phyloP scores from a whole-genome alignment of 2,113 vertebrate genomes.

The Gymnobelideus leadbeateri region DNA sequence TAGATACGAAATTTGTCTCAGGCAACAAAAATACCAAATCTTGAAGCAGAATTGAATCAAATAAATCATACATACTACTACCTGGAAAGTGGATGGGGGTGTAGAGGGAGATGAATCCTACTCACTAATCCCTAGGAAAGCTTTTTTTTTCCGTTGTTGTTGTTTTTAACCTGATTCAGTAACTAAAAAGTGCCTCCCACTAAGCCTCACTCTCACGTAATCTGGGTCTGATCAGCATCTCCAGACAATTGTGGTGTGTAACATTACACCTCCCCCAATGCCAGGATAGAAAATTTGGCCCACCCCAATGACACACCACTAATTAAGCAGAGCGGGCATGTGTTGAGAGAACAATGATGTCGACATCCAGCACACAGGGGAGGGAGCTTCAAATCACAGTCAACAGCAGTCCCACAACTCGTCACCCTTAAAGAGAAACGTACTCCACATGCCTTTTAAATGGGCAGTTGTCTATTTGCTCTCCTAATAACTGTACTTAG shows the following conservation, averaged over 20 bases:
- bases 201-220: neutral
- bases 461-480: neutral
- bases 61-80: neutral
- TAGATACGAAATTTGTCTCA: slow-evolving; percentile 20
- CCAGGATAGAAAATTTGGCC: slow-evolving; percentile 34
- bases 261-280: slow-evolving; percentile 45
- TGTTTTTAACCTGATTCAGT: neutral
- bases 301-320: slow-evolving; percentile 43
- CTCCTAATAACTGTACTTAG: neutral
- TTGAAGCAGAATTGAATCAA: neutral
- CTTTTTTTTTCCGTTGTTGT: neutral
- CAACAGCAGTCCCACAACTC: slow-evolving; percentile 17
- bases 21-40: neutral
- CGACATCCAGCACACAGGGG: slow-evolving; percentile 53
- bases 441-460: neutral
- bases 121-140: neutral
- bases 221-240: slow-evolving; percentile 36
- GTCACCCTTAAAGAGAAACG: slow-evolving; percentile 59
- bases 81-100: neutral
- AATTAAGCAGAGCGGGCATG: slow-evolving; percentile 40
- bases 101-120: neutral
- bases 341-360: slow-evolving; percentile 35
- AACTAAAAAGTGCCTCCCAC: neutral
- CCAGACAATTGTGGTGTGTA: slow-evolving; percentile 54
- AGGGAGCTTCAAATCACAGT: slow-evolving; percentile 56